Base-by-base conservation (phyloP, 2,888 invertebrate species). In the Andrena camellia region DNA sequence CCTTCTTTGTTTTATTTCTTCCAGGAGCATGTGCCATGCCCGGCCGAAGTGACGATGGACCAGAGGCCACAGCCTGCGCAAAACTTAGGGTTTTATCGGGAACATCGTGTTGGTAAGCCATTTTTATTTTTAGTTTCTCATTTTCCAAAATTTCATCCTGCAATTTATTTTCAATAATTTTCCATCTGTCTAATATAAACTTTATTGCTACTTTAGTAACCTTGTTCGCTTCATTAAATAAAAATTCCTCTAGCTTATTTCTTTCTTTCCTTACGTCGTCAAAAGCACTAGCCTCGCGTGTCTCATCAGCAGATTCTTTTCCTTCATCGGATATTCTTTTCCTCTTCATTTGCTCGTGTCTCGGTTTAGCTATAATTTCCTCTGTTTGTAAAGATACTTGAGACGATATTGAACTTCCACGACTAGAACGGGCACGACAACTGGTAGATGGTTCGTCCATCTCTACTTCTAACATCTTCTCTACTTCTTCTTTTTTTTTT, bases 61-160 rank as follows among this genome's bases (percentile, higher is more conserved):
- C n/a, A 0, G 20, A 20, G 0, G 20, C 5, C n/a, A 20, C 0
- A 0, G 6, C 52, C 52, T 20, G 17, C 0, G 52, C 52, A 20
- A n/a, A n/a, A n/a, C 6, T 52, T 0, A 0, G 0, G 2, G 5
- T 0, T 1, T 6, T 20, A 7, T 7, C 7, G 0, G 5, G 7
- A n/a, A 0, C n/a, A 13, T 62, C 33, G 6, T 2, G 2, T 2
- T 33, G 8, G n/a, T 0, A 13, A n/a, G 29, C 7, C 10, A 35
- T 35, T 35, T 3, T 35, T 35, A 35, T 35, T 33, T 62, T 63
- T 8, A 63, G 0, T 23, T 35, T 63, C 33, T 63, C 35, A 1
- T 35, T 35, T 63, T 63, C 13, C 4, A 63, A 10, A 10, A 33
- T n/a, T 7, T 63, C 35, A 10, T 17, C n/a, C 0, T 63, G 42